These are phyloP conservation scores for Ceraclea dissimilis DNA, from an alignment of 2,888 invertebrate genomes.

Conservation along the genomic window DNA sequence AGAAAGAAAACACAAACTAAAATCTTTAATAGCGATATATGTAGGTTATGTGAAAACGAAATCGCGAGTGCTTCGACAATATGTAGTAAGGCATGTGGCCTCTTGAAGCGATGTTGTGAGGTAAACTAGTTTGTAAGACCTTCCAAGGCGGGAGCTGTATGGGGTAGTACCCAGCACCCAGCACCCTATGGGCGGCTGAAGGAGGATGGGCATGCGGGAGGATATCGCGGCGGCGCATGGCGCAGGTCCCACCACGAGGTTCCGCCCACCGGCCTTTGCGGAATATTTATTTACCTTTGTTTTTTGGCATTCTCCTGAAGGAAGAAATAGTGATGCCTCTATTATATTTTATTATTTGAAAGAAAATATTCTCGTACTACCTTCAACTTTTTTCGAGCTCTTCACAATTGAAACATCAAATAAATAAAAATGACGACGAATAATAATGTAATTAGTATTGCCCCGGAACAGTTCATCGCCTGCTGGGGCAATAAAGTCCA, in stretches of 20 bases:
- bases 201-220: slow-evolving; percentile 24
- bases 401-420: no score
- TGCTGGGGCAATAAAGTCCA: no score
- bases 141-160: slow-evolving; percentile 29
- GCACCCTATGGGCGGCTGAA: slow-evolving; percentile 29
- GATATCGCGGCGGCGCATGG: slow-evolving; percentile 23
- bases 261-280: slow-evolving; percentile 12
- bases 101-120: slow-evolving; percentile 4
- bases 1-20: not conserved
- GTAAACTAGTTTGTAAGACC: slow-evolving; percentile 9
- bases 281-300: slow-evolving; percentile 4
- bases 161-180: slow-evolving; percentile 28
- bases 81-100: not conserved
- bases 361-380: no score
- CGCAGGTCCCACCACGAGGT: not conserved
- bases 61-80: not conserved
- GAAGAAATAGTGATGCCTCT: no score
- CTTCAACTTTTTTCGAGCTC: no score
- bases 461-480: no score
- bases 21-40: not conserved
- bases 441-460: no score
- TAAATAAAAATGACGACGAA: no score
- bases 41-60: not conserved
- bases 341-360: no score
- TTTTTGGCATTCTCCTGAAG: not conserved